These are phyloP conservation scores for Chrysogorgia sp. DNA, from an alignment of 92 coral and sea anemone genomes.

Conservation along the genomic window DNA sequence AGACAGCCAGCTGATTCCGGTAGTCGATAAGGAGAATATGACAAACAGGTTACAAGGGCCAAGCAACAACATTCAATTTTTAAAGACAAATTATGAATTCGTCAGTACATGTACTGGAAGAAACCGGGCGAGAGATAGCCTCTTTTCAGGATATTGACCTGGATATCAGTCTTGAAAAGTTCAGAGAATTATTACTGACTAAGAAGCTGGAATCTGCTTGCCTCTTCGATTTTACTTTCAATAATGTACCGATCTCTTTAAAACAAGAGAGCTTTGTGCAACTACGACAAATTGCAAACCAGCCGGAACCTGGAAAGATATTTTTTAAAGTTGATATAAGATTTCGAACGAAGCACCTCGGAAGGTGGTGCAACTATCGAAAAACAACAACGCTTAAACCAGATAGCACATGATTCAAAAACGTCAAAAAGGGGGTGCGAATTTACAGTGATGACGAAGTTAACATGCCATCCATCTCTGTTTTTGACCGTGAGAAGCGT, in stretches of 20 bases:
- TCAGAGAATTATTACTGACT: slow-evolving; percentile 1
- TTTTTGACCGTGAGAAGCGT: slow-evolving; percentile 8
- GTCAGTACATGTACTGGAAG: too few relatives aligned
- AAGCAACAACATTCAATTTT: too few relatives aligned
- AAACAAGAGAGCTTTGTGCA: neutral
- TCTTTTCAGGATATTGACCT: slow-evolving; percentile 10
- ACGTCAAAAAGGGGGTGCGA: too few relatives aligned
- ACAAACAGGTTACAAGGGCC: too few relatives aligned
- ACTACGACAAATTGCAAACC: neutral
- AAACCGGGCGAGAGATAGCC: too few relatives aligned
- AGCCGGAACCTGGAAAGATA: neutral
- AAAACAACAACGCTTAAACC: slow-evolving; percentile 9
- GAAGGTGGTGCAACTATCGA: neutral
- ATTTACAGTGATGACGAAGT: neutral
- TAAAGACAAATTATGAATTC: too few relatives aligned
- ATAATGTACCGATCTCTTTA: slow-evolving; percentile 2
- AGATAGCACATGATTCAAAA: too few relatives aligned
- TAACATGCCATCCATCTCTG: slow-evolving; percentile 32
- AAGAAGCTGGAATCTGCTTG: slow-evolving; percentile 5
- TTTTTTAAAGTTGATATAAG: slow-evolving; percentile 1
- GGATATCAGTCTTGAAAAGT: slow-evolving; percentile 4
- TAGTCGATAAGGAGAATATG: too few relatives aligned
- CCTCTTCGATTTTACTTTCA: slow-evolving; percentile 6
- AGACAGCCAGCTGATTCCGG: too few relatives aligned
- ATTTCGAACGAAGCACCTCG: slow-evolving; percentile 52